Evolutionary conservation across 1,140 invertebrate species (phyloP).

Genomic region (Brachionus angularis): DNA sequence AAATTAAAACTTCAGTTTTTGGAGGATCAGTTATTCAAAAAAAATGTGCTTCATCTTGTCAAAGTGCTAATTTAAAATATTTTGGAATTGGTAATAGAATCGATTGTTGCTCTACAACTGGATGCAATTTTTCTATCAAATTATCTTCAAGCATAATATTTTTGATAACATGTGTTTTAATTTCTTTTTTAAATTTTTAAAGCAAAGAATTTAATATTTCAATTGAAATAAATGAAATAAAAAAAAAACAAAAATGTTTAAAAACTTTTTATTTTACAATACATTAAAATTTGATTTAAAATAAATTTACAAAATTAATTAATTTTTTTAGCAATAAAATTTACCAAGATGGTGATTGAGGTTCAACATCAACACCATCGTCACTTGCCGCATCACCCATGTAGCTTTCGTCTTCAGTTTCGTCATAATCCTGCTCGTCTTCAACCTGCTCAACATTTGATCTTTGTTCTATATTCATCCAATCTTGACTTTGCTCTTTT

Average conservation of each 20-base stretch:
- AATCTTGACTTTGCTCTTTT: constrained; percentile 41
- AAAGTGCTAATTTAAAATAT: too few relatives aligned
- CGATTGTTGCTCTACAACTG: too few relatives aligned
- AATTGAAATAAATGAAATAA: not conserved
- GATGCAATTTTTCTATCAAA: too few relatives aligned
- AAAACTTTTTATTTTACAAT: not conserved
- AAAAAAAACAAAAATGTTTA: not conserved
- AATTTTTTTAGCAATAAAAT: not conserved
- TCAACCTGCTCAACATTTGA: constrained; percentile 28
- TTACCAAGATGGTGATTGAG: constrained; percentile 37
- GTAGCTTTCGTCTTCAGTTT: constrained; percentile 32
- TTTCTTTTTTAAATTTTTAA: too few relatives aligned
- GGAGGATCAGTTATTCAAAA: too few relatives aligned
- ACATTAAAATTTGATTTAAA: not conserved
- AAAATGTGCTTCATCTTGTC: too few relatives aligned
- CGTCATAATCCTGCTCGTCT: constrained; percentile 41
- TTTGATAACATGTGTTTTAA: too few relatives aligned
- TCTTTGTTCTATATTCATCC: constrained; percentile 23
- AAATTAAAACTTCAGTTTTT: too few relatives aligned
- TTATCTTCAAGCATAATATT: too few relatives aligned
- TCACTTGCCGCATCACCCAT: constrained; percentile 32
- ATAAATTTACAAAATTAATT: not conserved
- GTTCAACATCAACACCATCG: constrained; percentile 17
- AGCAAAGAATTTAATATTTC: too few relatives aligned
- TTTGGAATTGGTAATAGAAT: too few relatives aligned